phyloP scores from a whole-genome alignment of 2,113 vertebrate species.

The Gymnobelideus leadbeateri region DNA sequence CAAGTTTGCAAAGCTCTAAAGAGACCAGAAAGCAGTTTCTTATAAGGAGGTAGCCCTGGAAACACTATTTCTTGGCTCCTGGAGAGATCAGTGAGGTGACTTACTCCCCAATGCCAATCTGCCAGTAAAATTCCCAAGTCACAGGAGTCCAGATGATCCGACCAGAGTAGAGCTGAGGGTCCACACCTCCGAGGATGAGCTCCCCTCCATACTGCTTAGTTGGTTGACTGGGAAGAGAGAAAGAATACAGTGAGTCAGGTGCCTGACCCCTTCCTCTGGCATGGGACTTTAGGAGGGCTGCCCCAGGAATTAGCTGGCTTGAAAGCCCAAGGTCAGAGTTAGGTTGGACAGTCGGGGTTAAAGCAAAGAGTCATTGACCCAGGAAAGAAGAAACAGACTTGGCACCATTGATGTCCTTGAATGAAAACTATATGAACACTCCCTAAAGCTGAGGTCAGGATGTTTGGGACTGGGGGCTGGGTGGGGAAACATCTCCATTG shows the following conservation, averaged over 20 bases:
- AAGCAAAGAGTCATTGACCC: neutral
- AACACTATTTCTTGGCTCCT: neutral
- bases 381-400: neutral
- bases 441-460: too few species aligned
- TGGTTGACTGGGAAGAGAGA: conserved; percentile 70
- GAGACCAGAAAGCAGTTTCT: neutral
- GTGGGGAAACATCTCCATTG: neutral
- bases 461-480: neutral
- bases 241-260: neutral
- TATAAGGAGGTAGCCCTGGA: neutral
- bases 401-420: neutral
- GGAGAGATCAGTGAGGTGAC: conserved; percentile 42
- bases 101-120: conserved; percentile 81
- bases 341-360: neutral
- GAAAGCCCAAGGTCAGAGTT: neutral
- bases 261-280: too few species aligned
- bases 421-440: neutral
- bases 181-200: conserved; percentile 78
- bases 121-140: conserved; percentile 81
- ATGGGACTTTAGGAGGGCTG: too few species aligned
- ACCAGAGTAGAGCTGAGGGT: conserved; percentile 75
- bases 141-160: conserved; percentile 78
- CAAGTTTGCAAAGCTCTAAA: neutral
- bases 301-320: neutral
- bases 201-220: conserved; percentile 78